Base-by-base conservation (phyloP, 2,888 invertebrate genomes). In the Hypolimnas misippus region DNA sequence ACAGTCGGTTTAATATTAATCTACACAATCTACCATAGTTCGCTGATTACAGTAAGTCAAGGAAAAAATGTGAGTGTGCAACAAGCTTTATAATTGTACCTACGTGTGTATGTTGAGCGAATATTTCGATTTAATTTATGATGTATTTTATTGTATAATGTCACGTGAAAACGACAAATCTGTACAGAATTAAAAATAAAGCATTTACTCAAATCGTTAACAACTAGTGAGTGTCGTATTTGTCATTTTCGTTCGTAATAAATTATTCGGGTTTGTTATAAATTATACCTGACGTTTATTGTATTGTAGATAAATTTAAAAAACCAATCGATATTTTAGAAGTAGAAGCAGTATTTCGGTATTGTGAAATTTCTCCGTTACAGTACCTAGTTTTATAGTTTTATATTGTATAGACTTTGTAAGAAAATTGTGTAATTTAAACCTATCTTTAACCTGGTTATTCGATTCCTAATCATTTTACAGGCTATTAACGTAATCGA, bases 291-390 rank as follows among this genome's bases (percentile, higher is more conserved):
- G 76, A 84, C 79, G 49, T 8, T 81, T 80, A 81, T 78, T 78
- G 70, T 79, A 77, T 75, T 81, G 79, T 86, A 84, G 71, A 67
- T 70, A 70, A 83, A 84, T 82, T 78, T 25, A 25, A 14, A n/a
- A 78, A 79, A 83, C 78, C 82, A 83, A 79, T 81, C 76, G 76
- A 82, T 83, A 76, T 78, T 82, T 79, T 49, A 75, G 82, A 84
- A 83, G 83, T 88, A 87, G 84, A 82, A 86, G 73, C 89, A 90
- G 88, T 90, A 89, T 89, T 89, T 86, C 76, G 82, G 78, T 83
- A 85, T 83, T 83, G 83, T 87, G 79, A 79, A 65, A 59, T 59
- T 81, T 81, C 81, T 83, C 79, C 80, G 76, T 82, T 82, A 75
- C 84, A 87, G 84, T 87, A 86, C 83, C 82, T 85, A 85, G 83